Base-by-base conservation (phyloP, 37 sponge, comb jelly and placozoan genomes). In the Chondrilla cf. caribensis region DNA sequence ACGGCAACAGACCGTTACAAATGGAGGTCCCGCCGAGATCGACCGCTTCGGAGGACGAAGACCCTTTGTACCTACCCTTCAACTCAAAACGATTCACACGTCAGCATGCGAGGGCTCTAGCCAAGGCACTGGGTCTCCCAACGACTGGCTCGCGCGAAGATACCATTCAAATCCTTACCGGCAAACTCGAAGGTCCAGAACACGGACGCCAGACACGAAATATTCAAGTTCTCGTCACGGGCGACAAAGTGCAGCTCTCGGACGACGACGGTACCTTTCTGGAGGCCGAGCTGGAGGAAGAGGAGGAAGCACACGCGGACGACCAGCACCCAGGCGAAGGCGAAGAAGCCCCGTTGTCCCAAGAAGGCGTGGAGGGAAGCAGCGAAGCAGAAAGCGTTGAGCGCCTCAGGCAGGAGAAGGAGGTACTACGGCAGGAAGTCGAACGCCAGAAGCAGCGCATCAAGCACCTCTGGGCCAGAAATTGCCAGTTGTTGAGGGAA, bases 11-110 rank as follows among this genome's bases (percentile, higher is more conserved):
- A 68, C 25, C 42, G 76, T 25, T 73, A 73, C 76, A 73, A 2
- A 26, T 79, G 80, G 80, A 79, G 80, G 80, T 79, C 80, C 80
- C 59, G 59, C 80, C 80, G 59, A 79, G 80, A 79, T 54, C 80
- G 25, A 73, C 43, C 21, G 24, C 36, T 19, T 7, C 7, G 64
- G 29, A 62, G 6, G 25, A 62, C 29, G 6, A 62, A 15, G 29
- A 62, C 6, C 64, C 8, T 19, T 11, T 47, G 6, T 47, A 11
- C 11, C 11, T 62, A n/a, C 22, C 22, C n/a, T 73, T 73, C 22
- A 73, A 73, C 44, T 73, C 76, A 11, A 32, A 43, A n/a, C 38
- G 44, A 24, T 3, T 73, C 76, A 73, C 76, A 3, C 38, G 44
- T 24, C 3, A n/a, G 1, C 44, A 42, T 1, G 41, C 24, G 21